phyloP scores from a whole-genome alignment of 2,888 invertebrate genomes.

The Hypselothyrea guttata region DNA sequence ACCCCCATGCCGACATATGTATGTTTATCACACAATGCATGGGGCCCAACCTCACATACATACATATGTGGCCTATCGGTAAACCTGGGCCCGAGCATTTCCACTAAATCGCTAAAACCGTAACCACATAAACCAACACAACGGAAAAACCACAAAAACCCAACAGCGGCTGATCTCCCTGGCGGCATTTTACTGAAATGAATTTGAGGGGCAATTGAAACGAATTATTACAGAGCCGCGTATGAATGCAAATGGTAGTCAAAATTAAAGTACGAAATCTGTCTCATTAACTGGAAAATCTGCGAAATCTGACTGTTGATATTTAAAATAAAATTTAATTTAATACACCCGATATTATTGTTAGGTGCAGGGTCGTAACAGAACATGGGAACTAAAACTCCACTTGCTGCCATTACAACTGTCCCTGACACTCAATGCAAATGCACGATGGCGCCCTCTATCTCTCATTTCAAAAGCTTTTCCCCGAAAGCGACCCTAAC shows the following conservation, averaged over 20 bases:
- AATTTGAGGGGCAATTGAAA: slow-evolving; percentile 10
- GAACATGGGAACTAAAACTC: not conserved
- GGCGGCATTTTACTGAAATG: slow-evolving; percentile 31
- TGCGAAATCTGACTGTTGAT: no score
- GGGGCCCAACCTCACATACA: no score
- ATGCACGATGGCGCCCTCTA: no score
- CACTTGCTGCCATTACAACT: slow-evolving; percentile 16
- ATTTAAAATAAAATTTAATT: no score
- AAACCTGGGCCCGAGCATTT: slow-evolving; percentile 21
- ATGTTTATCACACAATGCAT: no score
- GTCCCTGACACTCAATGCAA: slow-evolving; percentile 22
- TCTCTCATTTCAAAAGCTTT: slow-evolving; percentile 34
- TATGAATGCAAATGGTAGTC: not conserved
- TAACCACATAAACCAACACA: slow-evolving; percentile 23
- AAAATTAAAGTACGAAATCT: no score
- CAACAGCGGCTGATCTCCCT: slow-evolving; percentile 32
- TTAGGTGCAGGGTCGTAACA: no score
- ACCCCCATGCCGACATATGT: no score
- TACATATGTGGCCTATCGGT: slow-evolving; percentile 15
- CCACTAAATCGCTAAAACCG: slow-evolving; percentile 29
- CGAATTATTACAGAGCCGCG: slow-evolving; percentile 6
- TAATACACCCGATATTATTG: no score
- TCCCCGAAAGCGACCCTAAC: slow-evolving; percentile 3
- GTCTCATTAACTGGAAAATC: no score
- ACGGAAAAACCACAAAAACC: slow-evolving; percentile 2